Conservation (phyloP, 2,113 vertebrate genomes). For the Ophthalmolycus amberensis region DNA sequence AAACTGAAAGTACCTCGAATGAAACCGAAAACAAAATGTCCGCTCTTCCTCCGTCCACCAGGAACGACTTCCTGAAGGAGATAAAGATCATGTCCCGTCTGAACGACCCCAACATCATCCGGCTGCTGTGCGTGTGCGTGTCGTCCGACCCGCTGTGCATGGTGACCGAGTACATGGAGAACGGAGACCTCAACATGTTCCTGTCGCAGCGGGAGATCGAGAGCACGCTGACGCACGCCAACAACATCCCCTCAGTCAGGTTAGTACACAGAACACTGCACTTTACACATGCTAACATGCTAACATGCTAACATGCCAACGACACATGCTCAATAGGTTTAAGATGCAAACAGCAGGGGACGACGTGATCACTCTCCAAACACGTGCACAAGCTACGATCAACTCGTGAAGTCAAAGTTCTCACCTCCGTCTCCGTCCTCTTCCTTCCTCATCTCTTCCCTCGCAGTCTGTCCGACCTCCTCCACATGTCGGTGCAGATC, state of each 20-base stretch:
- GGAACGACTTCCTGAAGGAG: conserved; percentile 90
- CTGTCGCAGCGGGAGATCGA: conserved; percentile 86
- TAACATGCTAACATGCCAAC: too few relatives aligned
- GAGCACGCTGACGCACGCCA: conserved; percentile 82
- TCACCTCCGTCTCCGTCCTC: too few relatives aligned
- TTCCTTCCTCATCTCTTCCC: neutral
- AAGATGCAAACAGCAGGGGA: neutral
- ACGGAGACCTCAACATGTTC: conserved; percentile 86
- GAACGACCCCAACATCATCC: conserved; percentile 89
- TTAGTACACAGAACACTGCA: neutral
- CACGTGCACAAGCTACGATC: too few relatives aligned
- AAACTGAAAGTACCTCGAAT: too few relatives aligned
- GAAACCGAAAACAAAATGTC: neutral
- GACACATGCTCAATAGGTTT: neutral
- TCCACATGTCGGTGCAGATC: conserved; percentile 90
- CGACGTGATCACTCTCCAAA: too few relatives aligned
- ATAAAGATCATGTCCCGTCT: conserved; percentile 91
- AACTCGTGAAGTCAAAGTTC: neutral
- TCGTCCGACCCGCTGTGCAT: conserved; percentile 87
- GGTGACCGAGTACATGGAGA: conserved; percentile 85
- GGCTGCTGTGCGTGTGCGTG: conserved; percentile 88
- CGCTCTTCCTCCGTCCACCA: conserved; percentile 28
- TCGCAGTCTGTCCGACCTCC: conserved; percentile 83
- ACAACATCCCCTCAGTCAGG: conserved; percentile 81
- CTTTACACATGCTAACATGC: neutral